A percentile compares a stretch with the other conserved stretches of the same genome.
Evolutionary conservation across 1,140 invertebrate species (phyloP).

Genomic region (Drosophila leontia): DNA sequence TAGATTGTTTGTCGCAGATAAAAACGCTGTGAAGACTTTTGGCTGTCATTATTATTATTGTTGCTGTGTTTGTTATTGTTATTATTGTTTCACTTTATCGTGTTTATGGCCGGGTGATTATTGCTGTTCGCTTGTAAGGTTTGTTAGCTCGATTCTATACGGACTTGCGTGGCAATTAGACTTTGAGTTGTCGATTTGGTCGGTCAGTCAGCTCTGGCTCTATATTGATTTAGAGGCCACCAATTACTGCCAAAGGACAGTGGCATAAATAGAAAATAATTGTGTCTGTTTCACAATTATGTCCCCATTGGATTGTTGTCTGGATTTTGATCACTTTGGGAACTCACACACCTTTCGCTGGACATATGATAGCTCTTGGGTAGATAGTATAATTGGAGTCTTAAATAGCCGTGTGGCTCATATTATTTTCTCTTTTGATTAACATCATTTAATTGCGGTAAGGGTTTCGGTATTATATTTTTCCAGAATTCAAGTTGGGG

Average conservation of each 20-base stretch:
- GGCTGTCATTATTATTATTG: constrained; percentile 71
- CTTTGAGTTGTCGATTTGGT: constrained; percentile 44
- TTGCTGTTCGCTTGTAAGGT: constrained; percentile 56
- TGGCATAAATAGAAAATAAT: constrained; percentile 71
- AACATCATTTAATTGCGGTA: not conserved
- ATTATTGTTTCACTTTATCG: constrained; percentile 51
- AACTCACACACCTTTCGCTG: constrained; percentile 58
- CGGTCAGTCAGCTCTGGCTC: constrained; percentile 1
- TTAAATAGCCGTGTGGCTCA: constrained; percentile 24
- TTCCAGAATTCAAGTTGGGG: no score
- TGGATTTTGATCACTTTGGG: constrained; percentile 51
- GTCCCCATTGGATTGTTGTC: constrained; percentile 39
- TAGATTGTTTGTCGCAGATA: constrained; percentile 83
- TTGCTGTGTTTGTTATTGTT: constrained; percentile 64
- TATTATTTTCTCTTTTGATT: constrained; percentile 14
- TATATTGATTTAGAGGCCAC: constrained; percentile 28
- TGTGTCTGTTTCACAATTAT: constrained; percentile 71
- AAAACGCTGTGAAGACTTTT: constrained; percentile 72
- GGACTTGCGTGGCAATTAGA: constrained; percentile 55
- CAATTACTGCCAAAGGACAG: not conserved
- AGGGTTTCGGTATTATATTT: not conserved
- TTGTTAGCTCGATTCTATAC: constrained; percentile 37
- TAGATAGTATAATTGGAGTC: constrained; percentile 26
- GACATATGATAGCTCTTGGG: constrained; percentile 5
- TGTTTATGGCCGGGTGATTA: constrained; percentile 40